These are phyloP conservation scores for Dryobota labecula DNA, from an alignment of 2,888 invertebrate genomes.

Conservation along the genomic window DNA sequence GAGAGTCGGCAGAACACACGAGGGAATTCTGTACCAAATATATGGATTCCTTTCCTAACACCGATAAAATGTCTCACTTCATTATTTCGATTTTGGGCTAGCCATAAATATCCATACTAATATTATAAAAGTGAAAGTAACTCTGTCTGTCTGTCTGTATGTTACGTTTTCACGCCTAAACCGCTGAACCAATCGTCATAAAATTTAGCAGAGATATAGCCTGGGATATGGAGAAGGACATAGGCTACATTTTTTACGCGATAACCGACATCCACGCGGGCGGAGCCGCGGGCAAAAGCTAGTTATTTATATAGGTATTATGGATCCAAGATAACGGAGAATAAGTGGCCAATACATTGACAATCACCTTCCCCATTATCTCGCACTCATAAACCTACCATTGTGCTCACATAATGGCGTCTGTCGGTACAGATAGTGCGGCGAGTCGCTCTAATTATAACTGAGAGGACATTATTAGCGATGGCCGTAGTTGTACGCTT, in stretches of 20 bases:
- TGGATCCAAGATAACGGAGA: neutral
- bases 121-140: no score
- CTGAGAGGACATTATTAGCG: constrained; percentile 27
- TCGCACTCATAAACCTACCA: constrained; percentile 22
- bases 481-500: constrained; percentile 1
- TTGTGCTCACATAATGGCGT: constrained; percentile 33
- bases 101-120: no score
- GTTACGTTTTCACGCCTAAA: no score
- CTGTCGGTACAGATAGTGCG: constrained; percentile 29
- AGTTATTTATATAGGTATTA: neutral
- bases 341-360: constrained; percentile 7
- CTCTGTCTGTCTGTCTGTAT: no score
- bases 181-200: no score
- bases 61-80: neutral
- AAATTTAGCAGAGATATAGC: no score
- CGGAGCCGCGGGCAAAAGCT: no score
- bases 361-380: constrained; percentile 16
- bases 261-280: no score
- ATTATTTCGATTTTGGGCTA: no score
- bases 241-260: no score
- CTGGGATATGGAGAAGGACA: no score
- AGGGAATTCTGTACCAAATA: neutral
- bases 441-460: constrained; percentile 42
- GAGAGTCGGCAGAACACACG: neutral
- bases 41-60: neutral